These are phyloP conservation scores for Protobothrops flavoviridis DNA, from an alignment of 2,113 vertebrate genomes.

Conservation along the genomic window DNA sequence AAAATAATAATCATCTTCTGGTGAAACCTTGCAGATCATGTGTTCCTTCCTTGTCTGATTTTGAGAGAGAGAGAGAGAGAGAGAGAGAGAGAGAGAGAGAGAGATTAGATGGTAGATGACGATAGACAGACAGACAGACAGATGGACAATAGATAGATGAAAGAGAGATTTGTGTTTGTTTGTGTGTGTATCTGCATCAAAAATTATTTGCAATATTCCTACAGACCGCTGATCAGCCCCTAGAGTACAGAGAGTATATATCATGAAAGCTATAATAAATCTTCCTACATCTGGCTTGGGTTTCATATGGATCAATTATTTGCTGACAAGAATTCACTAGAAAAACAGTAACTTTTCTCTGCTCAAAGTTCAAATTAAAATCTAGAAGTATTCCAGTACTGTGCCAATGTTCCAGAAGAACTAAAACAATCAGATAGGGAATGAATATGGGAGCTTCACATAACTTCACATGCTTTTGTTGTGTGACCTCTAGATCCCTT, in stretches of 20 bases:
- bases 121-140: too few species aligned
- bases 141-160: too few species aligned
- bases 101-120: too few species aligned
- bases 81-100: too few species aligned
- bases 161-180: neutral
- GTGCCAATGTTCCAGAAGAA: neutral
- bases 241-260: neutral
- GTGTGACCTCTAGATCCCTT: neutral
- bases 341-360: neutral
- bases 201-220: neutral
- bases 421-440: neutral
- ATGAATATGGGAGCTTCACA: neutral
- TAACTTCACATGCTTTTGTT: neutral
- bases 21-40: neutral
- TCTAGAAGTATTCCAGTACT: neutral
- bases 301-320: neutral
- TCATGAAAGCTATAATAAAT: neutral
- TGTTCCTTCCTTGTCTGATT: too few species aligned
- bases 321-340: neutral
- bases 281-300: neutral
- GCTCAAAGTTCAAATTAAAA: neutral
- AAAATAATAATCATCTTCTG: neutral
- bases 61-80: too few species aligned
- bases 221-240: neutral
- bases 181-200: neutral